Evolutionary conservation across 2,888 invertebrate genomes (phyloP), one percentile per base, ranked within the genome.

Genomic region (Iselma pallidipennis): DNA sequence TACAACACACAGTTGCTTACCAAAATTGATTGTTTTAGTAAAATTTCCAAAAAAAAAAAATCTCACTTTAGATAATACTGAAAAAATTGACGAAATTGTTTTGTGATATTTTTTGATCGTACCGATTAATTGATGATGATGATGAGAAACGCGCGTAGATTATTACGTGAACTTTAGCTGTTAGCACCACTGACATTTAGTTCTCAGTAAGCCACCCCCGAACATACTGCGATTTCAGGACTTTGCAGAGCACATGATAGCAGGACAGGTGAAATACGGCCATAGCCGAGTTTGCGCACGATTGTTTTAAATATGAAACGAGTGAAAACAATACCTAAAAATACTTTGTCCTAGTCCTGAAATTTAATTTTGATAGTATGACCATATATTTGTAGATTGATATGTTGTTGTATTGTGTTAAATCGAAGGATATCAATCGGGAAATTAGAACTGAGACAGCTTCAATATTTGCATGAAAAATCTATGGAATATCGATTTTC

Each of bases 191-290:
- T 16, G 16, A 37, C 37, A 16, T 37, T 37, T 7, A 16, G 37
- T 37, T 37, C 16, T 37, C 42, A 21, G 42, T 12, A 42, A 42
- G 19, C 21, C 21, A 42, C 2, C 42, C 56, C 66, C 59, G 58
- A 72, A 71, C 74, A 71, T 70, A 74, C 74, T 74, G 72, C 72
- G 71, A 71, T 71, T 69, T 68, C 66, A 66, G 66, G 66, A 69
- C 66, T 66, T 69, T 70, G 65, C 62, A 66, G 71, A 70, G 67
- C 72, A 72, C 72, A 72, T 72, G 74, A 73, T 69, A 65, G 67
- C 59, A 67, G 70, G 63, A 69, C 74, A 74, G 74, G 74, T 74
- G 62, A 74, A 73, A 72, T 74, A 74, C 70, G 71, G 67, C 65
- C 21, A 23, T 23, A 37, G 48, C 2, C 10, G 55, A 42, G 55